phyloP scores from a whole-genome alignment of 2,797 vertebrate genomes.

The Antrozous pallidus region DNA sequence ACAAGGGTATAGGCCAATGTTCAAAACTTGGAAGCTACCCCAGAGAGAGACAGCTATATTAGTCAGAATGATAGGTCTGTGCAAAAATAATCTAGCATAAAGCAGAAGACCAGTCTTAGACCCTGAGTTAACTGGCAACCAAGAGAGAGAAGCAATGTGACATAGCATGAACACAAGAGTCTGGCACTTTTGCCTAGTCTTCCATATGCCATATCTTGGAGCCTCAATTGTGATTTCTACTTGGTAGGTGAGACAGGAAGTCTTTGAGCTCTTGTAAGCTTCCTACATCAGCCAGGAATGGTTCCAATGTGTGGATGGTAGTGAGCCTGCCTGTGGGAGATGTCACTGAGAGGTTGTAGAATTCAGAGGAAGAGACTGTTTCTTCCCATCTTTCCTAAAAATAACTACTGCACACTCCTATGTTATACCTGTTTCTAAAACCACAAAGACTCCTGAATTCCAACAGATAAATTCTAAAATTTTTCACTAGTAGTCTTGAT shows the following conservation, averaged over 20 bases:
- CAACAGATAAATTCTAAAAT: neutral
- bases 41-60: neutral
- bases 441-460: neutral
- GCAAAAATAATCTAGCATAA: slow-evolving; percentile 33
- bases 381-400: neutral
- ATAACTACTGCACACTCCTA: neutral
- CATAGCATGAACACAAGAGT: slow-evolving; percentile 25
- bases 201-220: slow-evolving; percentile 56
- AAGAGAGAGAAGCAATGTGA: neutral
- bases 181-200: slow-evolving; percentile 59
- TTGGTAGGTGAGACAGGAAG: slow-evolving; percentile 62
- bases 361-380: slow-evolving; percentile 4
- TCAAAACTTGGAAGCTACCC: neutral
- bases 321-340: neutral
- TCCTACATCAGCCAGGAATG: slow-evolving; percentile 8
- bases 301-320: slow-evolving; percentile 5
- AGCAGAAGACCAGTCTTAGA: neutral
- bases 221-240: slow-evolving; percentile 54
- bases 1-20: neutral
- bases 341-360: neutral
- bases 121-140: slow-evolving; percentile 34
- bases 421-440: neutral
- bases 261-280: slow-evolving; percentile 49
- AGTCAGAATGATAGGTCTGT: slow-evolving; percentile 1
- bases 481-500: neutral